Base-by-base conservation (phyloP, 2,113 vertebrate genomes). In the Sinocyclocheilus rhinocerous region DNA sequence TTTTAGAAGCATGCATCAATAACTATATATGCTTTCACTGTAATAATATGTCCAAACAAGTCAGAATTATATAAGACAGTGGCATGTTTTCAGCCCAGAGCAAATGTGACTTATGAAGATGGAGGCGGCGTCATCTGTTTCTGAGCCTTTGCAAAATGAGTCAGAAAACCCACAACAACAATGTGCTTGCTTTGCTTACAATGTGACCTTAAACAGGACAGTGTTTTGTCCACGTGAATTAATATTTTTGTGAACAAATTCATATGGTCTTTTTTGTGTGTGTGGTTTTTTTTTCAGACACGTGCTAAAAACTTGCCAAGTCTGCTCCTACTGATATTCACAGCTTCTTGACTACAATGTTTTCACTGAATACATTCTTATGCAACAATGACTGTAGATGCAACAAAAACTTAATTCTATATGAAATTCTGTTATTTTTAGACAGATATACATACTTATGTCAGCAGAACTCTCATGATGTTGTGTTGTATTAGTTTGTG, bases 241-340 rank as follows among this genome's bases (percentile, higher is more conserved):
- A n/a, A 26, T 80, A 29, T 63, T 63, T 48, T 80, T 42, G 20
- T 48, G 36, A 26, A 67, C 42, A 81, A 48, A 81, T 42, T 81
- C 39, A 81, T 81, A 81, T 65, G 57, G 59, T 85, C 88, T 91
- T 83, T 90, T 92, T 90, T 93, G 90, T 92, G 90, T 6, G 92
- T 87, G 91, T 86, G 33, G 89, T 93, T 10, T 50, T 91, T 89
- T 90, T 92, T 92, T 67, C 90, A 95, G 94, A 94, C 92, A 91
- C 88, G 92, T 94, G 93, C 93, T 92, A 92, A 95, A 95, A 93
- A 92, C 93, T 89, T 94, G 93, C 93, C 93, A 92, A 86, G 93
- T 95, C 92, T 94, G 90, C 93, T 94, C 93, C 88, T 92, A 94
- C 91, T 95, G 92, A 94, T 94, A 93, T 80, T 69, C 77, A 63